phyloP scores from a whole-genome alignment of 2,888 invertebrate species.

The Idaea straminata region DNA sequence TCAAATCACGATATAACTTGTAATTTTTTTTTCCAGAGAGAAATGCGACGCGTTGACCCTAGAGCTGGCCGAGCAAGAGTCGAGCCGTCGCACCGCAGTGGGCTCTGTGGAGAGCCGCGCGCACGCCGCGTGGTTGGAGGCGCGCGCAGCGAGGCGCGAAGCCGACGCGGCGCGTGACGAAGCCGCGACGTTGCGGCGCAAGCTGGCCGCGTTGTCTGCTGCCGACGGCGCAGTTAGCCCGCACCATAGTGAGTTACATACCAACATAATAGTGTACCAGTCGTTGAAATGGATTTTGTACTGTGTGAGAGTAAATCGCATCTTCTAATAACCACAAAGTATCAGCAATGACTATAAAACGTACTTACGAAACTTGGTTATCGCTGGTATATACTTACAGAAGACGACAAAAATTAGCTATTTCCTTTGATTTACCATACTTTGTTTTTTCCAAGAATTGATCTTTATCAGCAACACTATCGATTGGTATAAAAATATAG shows the following conservation, averaged over 20 bases:
- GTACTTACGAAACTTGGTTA: not conserved
- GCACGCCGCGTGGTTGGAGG: slow-evolving; percentile 92
- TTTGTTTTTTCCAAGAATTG: too few species aligned
- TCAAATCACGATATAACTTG: slow-evolving; percentile 1
- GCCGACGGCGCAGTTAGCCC: slow-evolving; percentile 57
- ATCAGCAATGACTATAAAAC: not conserved
- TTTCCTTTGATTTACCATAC: too few species aligned
- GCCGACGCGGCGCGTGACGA: slow-evolving; percentile 84
- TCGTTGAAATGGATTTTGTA: too few species aligned
- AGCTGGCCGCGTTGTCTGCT: slow-evolving; percentile 49
- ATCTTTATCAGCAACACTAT: too few species aligned
- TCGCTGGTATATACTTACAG: too few species aligned
- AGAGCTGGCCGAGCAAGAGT: slow-evolving; percentile 93
- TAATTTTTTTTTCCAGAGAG: slow-evolving; percentile 58
- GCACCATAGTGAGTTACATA: slow-evolving; percentile 41
- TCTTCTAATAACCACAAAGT: not conserved
- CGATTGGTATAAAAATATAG: too few species aligned
- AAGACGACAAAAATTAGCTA: too few species aligned
- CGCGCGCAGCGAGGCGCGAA: slow-evolving; percentile 89
- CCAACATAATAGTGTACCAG: too few species aligned
- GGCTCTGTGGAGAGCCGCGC: slow-evolving; percentile 90
- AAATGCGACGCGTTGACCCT: slow-evolving; percentile 86
- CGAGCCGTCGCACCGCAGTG: slow-evolving; percentile 83
- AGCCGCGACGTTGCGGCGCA: slow-evolving; percentile 59
- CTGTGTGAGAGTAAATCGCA: too few species aligned